These are phyloP conservation scores for Drosophila kepulauana DNA, from an alignment of 1,140 invertebrate species.

Conservation along the genomic window DNA sequence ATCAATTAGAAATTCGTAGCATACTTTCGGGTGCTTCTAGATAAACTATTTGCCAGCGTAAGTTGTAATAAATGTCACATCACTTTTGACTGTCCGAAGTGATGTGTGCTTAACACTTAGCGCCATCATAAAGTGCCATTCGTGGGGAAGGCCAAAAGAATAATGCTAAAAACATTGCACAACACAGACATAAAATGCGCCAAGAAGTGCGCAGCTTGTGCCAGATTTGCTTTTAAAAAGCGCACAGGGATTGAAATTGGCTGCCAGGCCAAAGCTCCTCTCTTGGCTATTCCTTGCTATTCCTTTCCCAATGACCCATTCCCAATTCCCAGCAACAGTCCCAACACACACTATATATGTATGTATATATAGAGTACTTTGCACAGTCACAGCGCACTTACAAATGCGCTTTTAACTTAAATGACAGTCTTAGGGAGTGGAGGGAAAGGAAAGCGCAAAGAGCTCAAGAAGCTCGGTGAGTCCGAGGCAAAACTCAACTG, in stretches of 20 bases:
- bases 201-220: slow-evolving; percentile 49
- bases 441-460: background rate
- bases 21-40: background rate
- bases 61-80: slow-evolving; percentile 29
- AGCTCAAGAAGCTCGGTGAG: slow-evolving; percentile 3
- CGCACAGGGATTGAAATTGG: slow-evolving; percentile 59
- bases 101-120: slow-evolving; percentile 59
- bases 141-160: slow-evolving; percentile 2
- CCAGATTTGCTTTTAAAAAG: slow-evolving; percentile 76
- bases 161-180: slow-evolving; percentile 69
- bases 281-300: background rate
- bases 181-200: slow-evolving; percentile 52
- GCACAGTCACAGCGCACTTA: slow-evolving; percentile 49
- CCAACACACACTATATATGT: background rate
- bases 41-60: background rate
- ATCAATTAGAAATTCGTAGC: background rate
- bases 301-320: slow-evolving; percentile 2
- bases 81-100: slow-evolving; percentile 31
- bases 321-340: slow-evolving; percentile 27
- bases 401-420: slow-evolving; percentile 82
- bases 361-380: slow-evolving; percentile 10
- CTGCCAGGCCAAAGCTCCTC: slow-evolving; percentile 24
- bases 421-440: slow-evolving; percentile 61
- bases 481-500: slow-evolving; percentile 26
- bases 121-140: slow-evolving; percentile 41